A percentile compares a stretch with the other conserved stretches of the same genome.
Evolutionary conservation across 2,888 invertebrate species (phyloP).

Genomic region (Anodontia alba): DNA sequence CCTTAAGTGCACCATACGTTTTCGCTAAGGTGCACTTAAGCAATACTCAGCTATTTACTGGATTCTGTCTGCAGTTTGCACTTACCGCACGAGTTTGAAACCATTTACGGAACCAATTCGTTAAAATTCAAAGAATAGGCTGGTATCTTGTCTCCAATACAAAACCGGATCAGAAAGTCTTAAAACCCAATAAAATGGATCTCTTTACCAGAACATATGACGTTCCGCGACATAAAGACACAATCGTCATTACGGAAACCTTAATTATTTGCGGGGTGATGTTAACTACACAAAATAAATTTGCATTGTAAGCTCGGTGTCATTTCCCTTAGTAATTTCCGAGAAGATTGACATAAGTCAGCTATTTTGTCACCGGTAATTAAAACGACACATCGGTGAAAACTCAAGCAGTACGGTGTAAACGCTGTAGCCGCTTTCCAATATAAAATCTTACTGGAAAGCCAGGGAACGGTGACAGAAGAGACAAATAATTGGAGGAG

Average conservation of each 20-base stretch:
- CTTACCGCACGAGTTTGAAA: too few relatives aligned
- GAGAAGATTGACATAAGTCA: neutral
- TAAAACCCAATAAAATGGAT: slow-evolving; percentile 1
- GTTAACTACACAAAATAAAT: neutral
- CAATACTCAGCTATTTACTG: too few relatives aligned
- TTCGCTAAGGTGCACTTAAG: too few relatives aligned
- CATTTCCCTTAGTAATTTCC: slow-evolving; percentile 9
- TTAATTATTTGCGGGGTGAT: neutral
- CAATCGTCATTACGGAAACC: neutral
- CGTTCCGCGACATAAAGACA: neutral
- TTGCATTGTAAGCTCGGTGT: slow-evolving; percentile 3
- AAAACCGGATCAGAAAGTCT: neutral
- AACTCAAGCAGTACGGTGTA: neutral
- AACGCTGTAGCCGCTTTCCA: neutral
- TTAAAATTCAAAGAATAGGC: neutral
- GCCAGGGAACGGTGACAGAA: neutral
- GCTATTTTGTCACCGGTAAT: neutral
- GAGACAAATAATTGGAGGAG: neutral
- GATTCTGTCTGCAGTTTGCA: too few relatives aligned
- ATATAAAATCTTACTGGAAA: neutral
- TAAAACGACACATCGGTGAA: slow-evolving; percentile 6
- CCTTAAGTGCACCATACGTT: too few relatives aligned
- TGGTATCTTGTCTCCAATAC: neutral
- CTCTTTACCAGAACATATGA: slow-evolving; percentile 1
- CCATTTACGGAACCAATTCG: neutral